A percentile compares a stretch with the other conserved stretches of the same genome.
Evolutionary conservation across 2,113 vertebrate species (phyloP).

Genomic region (Laterallus jamaicensis): DNA sequence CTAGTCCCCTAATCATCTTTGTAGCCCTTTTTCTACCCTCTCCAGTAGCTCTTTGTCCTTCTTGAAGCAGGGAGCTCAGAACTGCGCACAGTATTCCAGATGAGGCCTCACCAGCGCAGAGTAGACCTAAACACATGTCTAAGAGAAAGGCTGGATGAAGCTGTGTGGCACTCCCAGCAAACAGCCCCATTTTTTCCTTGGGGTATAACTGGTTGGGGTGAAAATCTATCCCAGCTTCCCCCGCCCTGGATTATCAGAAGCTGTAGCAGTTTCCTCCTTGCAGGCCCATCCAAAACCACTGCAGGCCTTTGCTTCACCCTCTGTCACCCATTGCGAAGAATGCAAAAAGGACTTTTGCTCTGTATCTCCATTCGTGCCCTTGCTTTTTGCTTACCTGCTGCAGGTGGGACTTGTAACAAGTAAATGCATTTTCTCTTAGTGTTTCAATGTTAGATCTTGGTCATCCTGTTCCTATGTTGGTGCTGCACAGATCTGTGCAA

Average conservation of each 20-base stretch:
- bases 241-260: background rate
- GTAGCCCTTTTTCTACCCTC: too few relatives aligned
- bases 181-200: background rate
- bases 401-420: conserved; percentile 29
- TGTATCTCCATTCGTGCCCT: background rate
- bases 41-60: too few relatives aligned
- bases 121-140: background rate
- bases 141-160: background rate
- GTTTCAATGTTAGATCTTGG: background rate
- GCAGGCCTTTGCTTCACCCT: background rate
- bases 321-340: background rate
- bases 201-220: background rate
- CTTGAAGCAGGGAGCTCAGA: too few relatives aligned
- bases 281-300: background rate
- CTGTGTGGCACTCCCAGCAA: background rate
- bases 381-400: background rate
- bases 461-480: background rate
- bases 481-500: background rate
- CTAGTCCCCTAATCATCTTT: too few relatives aligned
- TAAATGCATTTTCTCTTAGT: background rate
- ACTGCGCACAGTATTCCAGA: too few relatives aligned
- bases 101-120: too few relatives aligned
- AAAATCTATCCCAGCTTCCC: background rate
- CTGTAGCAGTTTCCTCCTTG: background rate
- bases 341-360: background rate